phyloP scores from a whole-genome alignment of 2,113 vertebrate genomes.

The Tiliqua scincoides region DNA sequence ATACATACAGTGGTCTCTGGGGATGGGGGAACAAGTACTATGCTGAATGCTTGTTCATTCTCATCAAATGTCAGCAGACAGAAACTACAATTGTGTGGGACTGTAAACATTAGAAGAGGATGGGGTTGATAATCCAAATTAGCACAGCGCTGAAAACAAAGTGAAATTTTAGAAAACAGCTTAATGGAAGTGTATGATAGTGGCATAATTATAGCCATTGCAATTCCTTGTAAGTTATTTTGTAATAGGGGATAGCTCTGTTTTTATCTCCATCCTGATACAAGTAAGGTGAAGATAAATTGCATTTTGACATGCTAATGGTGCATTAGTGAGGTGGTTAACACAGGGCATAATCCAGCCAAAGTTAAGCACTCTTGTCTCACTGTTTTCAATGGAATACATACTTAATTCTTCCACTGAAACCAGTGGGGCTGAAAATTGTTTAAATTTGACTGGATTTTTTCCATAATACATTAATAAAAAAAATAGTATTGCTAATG shows the following conservation, averaged over 20 bases:
- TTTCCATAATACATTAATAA: too few species aligned
- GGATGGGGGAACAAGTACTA: neutral
- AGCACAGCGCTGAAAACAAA: neutral
- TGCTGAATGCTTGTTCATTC: neutral
- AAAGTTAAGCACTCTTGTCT: neutral
- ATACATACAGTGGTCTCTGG: neutral
- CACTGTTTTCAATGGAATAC: too few species aligned
- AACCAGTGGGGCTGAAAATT: too few species aligned
- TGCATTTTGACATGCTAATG: neutral
- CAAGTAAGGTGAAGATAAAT: neutral
- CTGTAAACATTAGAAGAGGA: neutral
- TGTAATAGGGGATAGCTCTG: neutral
- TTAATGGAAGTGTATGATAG: neutral
- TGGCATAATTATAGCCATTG: neutral
- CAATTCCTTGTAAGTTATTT: neutral
- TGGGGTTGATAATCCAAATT: neutral
- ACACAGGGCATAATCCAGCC: neutral
- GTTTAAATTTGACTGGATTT: too few species aligned
- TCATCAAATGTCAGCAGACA: neutral
- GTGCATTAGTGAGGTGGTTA: neutral
- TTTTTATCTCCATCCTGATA: neutral
- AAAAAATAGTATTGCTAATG: too few species aligned
- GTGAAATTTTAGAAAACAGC: neutral
- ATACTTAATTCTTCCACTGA: too few species aligned
- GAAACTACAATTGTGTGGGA: neutral